These are phyloP conservation scores for Syngnathoides biaculeatus DNA, from an alignment of 2,113 vertebrate genomes.

Conservation along the genomic window DNA sequence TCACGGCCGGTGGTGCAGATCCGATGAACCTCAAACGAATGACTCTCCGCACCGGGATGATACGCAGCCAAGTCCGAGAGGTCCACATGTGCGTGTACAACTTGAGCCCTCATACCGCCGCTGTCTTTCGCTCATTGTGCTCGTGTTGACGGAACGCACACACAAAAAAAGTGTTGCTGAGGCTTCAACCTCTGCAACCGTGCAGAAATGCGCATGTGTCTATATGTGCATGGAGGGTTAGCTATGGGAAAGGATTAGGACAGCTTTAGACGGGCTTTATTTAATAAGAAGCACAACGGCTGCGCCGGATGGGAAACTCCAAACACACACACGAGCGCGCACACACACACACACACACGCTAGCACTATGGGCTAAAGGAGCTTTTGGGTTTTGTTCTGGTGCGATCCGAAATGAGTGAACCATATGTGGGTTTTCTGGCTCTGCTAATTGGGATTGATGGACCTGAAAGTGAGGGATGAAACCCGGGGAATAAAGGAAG, in stretches of 20 bases:
- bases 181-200: conserved; percentile 63
- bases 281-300: conserved; percentile 72
- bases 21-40: not conserved
- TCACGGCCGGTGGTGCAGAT: not conserved
- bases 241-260: conserved; percentile 77
- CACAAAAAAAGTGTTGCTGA: conserved; percentile 60
- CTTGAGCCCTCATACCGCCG: conserved; percentile 7
- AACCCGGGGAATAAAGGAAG: conserved; percentile 58
- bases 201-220: conserved; percentile 45
- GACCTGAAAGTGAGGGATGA: conserved; percentile 70
- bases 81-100: conserved; percentile 4
- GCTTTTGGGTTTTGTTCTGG: conserved; percentile 35
- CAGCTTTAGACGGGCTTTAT: conserved; percentile 75
- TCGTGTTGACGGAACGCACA: conserved; percentile 43
- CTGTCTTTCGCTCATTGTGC: conserved; percentile 11
- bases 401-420: conserved; percentile 18
- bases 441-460: conserved; percentile 71
- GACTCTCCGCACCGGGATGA: not conserved
- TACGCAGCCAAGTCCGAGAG: not conserved
- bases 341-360: conserved; percentile 17
- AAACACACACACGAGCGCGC: conserved; percentile 27
- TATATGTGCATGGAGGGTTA: conserved; percentile 52
- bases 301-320: conserved; percentile 67
- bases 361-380: conserved; percentile 27
- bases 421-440: conserved; percentile 45